These are phyloP conservation scores for Pocillopora verrucosa DNA, from an alignment of 64 coral and sea anemone species.

Conservation along the genomic window DNA sequence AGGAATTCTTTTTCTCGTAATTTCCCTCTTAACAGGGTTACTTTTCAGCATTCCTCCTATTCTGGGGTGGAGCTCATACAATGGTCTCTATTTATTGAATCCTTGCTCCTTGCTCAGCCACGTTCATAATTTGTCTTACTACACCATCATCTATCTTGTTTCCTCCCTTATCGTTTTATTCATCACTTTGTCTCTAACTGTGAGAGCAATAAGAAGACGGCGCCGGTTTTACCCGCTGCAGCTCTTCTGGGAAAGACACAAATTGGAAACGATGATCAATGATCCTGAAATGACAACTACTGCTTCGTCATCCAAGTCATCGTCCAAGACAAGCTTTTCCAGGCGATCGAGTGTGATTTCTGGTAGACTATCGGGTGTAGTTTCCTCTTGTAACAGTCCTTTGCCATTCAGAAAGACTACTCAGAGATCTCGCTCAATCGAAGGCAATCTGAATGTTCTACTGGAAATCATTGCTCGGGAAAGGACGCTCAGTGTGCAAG, in stretches of 20 bases:
- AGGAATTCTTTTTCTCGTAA: neutral
- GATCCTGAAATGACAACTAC: conserved; percentile 6
- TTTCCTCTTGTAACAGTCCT: neutral
- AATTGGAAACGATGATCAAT: conserved; percentile 20
- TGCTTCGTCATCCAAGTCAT: neutral
- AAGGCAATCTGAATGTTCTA: neutral
- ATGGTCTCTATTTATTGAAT: neutral
- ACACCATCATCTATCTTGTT: neutral
- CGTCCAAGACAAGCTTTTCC: neutral
- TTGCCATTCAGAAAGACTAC: neutral
- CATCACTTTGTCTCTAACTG: neutral
- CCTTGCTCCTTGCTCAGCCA: neutral
- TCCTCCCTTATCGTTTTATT: neutral
- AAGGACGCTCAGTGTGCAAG: neutral
- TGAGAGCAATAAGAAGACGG: neutral
- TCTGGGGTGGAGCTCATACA: conserved; percentile 19
- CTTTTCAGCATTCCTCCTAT: neutral
- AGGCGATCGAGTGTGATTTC: neutral
- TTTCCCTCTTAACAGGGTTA: neutral
- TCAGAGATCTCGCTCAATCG: neutral
- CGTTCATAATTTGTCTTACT: neutral
- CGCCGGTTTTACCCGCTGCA: conserved; percentile 5
- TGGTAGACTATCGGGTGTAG: neutral
- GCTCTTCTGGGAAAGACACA: conserved; percentile 6
- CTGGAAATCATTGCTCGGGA: neutral